Percentiles rank a stretch among this genome's conserved stretches.
These are phyloP conservation scores for Epirrhoe alternata DNA, from an alignment of 2,888 invertebrate species.

Conservation along the genomic window DNA sequence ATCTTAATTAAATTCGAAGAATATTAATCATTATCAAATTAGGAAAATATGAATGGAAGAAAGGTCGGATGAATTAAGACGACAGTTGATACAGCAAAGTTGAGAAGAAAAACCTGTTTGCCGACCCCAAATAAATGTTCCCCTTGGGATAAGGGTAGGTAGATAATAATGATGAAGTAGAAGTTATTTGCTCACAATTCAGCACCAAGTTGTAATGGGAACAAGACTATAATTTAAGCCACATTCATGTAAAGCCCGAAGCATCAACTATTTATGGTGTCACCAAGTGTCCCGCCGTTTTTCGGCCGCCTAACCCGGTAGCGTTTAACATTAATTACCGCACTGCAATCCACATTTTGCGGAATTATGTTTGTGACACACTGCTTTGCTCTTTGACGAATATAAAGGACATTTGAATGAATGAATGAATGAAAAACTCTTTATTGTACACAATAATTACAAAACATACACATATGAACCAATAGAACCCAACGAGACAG, in stretches of 20 bases:
- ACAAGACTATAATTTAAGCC: constrained; percentile 22
- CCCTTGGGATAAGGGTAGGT: too few species aligned
- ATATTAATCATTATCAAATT: too few species aligned
- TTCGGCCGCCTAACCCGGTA: constrained; percentile 65
- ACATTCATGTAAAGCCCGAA: constrained; percentile 17
- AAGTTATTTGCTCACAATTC: not conserved
- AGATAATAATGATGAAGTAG: not conserved
- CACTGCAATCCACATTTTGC: constrained; percentile 70
- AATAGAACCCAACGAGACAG: too few species aligned
- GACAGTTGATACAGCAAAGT: too few species aligned
- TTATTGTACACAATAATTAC: too few species aligned
- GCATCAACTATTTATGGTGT: constrained; percentile 34
- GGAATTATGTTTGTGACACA: constrained; percentile 61
- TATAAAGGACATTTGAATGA: not conserved
- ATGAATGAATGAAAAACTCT: too few species aligned
- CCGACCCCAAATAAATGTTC: too few species aligned
- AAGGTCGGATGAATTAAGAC: too few species aligned
- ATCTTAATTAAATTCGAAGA: too few species aligned
- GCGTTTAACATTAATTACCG: constrained; percentile 76
- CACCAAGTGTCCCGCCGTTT: constrained; percentile 45
- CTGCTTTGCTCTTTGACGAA: constrained; percentile 27
- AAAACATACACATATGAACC: too few species aligned
- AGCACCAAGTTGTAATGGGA: not conserved
- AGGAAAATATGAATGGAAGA: too few species aligned
- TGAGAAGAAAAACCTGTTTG: too few species aligned